Conservation (phyloP, 2,797 vertebrate genomes). For the Heliangelus exortis region DNA sequence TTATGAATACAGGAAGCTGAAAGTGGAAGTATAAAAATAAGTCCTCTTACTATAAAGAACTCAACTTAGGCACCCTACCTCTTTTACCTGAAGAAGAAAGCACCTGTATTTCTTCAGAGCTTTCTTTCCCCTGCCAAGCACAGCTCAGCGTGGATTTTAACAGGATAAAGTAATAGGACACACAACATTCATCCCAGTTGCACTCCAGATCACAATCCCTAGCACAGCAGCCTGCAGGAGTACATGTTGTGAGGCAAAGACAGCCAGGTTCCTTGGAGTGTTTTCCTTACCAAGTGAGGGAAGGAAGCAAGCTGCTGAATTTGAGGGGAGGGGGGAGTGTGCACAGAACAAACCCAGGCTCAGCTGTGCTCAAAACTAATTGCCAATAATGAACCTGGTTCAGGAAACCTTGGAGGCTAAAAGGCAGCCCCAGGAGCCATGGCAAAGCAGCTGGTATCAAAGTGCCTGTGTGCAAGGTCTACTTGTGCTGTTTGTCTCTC, state of each 20-base stretch:
- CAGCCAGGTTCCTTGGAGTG: slow-evolving; percentile 5
- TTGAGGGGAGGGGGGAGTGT: not conserved
- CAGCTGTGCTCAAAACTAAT: not conserved
- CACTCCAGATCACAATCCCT: not conserved
- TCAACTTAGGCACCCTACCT: slow-evolving; percentile 9
- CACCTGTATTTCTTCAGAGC: not conserved
- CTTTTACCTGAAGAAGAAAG: slow-evolving; percentile 18
- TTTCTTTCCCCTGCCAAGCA: slow-evolving; percentile 11
- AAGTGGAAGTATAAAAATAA: slow-evolving; percentile 56
- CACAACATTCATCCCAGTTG: not conserved
- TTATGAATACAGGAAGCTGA: slow-evolving; percentile 3
- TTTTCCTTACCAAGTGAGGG: not conserved
- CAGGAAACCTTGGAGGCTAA: not conserved
- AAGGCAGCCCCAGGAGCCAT: not conserved
- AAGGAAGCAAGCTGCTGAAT: not conserved
- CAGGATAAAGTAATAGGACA: not conserved
- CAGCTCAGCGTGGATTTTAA: not conserved
- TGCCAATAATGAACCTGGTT: not conserved
- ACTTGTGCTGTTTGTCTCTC: not conserved
- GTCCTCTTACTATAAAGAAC: slow-evolving; percentile 27
- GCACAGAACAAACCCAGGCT: not conserved
- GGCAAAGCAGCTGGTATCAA: not conserved
- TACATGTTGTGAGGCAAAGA: not conserved
- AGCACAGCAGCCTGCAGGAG: not conserved
- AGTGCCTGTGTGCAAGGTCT: not conserved